Base-by-base conservation (phyloP, 2,888 invertebrate genomes). In the Ennomos fuscantarius region DNA sequence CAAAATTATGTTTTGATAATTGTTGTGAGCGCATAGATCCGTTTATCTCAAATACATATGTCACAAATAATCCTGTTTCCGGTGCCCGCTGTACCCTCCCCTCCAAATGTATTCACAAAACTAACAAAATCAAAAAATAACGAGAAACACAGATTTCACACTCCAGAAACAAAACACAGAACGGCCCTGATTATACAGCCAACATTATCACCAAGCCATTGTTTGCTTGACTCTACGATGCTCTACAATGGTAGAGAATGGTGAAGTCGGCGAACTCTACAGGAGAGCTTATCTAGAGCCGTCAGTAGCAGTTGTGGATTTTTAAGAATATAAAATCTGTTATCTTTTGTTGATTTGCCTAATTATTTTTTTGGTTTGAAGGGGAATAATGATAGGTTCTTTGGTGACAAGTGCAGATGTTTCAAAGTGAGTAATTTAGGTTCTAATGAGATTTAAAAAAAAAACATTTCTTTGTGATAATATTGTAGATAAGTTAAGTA, bases 261-360 rank as follows among this genome's bases (percentile, higher is more conserved):
- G 48, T n/a, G 33, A 32, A 12, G 44, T 31, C 51, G 31, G 35
- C 15, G 48, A 43, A 41, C 56, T 36, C 52, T 39, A 42, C 36
- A 42, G 35, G 35, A 55, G 55, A 55, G 66, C 63, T 68, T 75
- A 72, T 76, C 74, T 63, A 63, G 62, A 67, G 70, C 68, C 69
- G 75, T 76, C 77, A 75, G 47, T 66, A 57, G 55, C 78, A 78
- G 47, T 41, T 11, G 50, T 8, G 33, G 59, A 67, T 67, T 61
- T 69, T 48, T 24, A 57, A 37, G n/a, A 15, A 49, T 33, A 39
- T 45, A 48, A 53, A 62, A 60, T 65, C 66, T 65, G 65, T 62
- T 40, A 39, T 41, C 53, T 59, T 40, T 62, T 66, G 62, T 64
- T 51, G 53, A 47, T 64, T 58, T 62, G 40, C 52, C 60, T 64